Conservation (phyloP, 2,888 invertebrate genomes). For the Hydriomena furcata region DNA sequence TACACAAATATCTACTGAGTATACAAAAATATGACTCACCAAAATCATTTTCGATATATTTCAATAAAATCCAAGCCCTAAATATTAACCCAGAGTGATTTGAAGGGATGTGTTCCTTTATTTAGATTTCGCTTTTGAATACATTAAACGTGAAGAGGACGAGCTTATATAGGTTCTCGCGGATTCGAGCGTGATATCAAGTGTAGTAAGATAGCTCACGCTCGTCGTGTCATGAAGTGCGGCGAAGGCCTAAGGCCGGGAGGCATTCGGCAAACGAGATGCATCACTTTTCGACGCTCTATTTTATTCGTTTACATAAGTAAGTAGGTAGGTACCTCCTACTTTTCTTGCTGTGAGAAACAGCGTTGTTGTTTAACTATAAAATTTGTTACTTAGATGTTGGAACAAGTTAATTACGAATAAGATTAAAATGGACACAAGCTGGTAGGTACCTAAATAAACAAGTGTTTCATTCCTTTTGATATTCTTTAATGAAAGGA, state of each 20-base stretch:
- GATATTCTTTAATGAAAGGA: too few species aligned
- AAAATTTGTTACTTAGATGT: too few species aligned
- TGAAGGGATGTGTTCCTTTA: slow-evolving; percentile 53
- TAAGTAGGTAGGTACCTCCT: too few species aligned
- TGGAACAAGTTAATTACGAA: too few species aligned
- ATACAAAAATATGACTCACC: slow-evolving; percentile 51
- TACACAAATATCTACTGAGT: too few species aligned
- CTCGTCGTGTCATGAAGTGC: slow-evolving; percentile 58
- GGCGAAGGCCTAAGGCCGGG: slow-evolving; percentile 27
- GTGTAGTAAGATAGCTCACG: slow-evolving; percentile 66
- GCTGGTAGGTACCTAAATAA: too few species aligned
- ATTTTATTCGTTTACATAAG: background rate
- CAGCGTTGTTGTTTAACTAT: background rate
- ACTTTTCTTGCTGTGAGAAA: background rate
- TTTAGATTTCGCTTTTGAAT: slow-evolving; percentile 65
- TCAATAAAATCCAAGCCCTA: slow-evolving; percentile 43
- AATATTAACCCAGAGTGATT: slow-evolving; percentile 27
- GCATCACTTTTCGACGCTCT: background rate
- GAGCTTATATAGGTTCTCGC: slow-evolving; percentile 68
- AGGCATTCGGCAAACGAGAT: slow-evolving; percentile 33
- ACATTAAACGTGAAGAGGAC: slow-evolving; percentile 58
- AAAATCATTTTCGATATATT: slow-evolving; percentile 57
- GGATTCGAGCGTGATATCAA: slow-evolving; percentile 68
- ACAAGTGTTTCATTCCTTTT: background rate
- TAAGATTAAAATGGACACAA: too few species aligned